Conservation (phyloP, 2,797 vertebrate species). For the Polyboroides typus region DNA sequence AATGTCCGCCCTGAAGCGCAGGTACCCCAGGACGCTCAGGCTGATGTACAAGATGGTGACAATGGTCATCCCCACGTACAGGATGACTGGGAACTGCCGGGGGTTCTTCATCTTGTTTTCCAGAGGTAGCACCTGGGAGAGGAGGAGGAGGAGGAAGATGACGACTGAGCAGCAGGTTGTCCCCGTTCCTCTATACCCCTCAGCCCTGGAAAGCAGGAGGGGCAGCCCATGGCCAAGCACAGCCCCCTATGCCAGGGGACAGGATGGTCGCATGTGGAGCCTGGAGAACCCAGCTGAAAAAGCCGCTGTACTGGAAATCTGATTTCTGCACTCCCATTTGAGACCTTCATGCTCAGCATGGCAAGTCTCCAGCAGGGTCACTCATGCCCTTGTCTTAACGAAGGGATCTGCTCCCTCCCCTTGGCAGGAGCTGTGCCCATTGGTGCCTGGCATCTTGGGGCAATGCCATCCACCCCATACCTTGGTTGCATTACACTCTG, state of each 20-base stretch:
- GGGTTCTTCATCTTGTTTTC: conserved; percentile 97
- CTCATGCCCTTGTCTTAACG: not conserved
- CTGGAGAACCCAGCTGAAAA: not conserved
- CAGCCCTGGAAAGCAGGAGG: not conserved
- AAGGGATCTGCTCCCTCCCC: not conserved
- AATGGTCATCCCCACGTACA: conserved; percentile 88
- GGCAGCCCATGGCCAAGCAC: not conserved
- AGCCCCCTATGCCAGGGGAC: not conserved
- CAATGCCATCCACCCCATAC: not conserved
- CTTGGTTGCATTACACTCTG: not conserved
- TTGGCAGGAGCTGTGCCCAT: not conserved
- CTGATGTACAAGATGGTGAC: conserved; percentile 89
- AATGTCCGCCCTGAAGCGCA: conserved; percentile 85
- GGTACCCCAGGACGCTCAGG: conserved; percentile 88
- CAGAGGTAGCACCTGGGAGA: conserved; percentile 88
- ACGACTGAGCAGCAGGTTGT: not conserved
- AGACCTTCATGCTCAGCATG: not conserved
- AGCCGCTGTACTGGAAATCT: fast-evolving
- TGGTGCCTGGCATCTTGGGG: not conserved
- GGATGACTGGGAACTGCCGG: conserved; percentile 80
- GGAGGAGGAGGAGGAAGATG: not conserved
- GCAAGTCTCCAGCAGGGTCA: not conserved
- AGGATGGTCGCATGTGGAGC: not conserved
- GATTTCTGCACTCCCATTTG: not conserved
- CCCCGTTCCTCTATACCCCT: fast-evolving